These are phyloP conservation scores for Coelinius sp. DNA, from an alignment of 2,888 invertebrate genomes.

Conservation along the genomic window DNA sequence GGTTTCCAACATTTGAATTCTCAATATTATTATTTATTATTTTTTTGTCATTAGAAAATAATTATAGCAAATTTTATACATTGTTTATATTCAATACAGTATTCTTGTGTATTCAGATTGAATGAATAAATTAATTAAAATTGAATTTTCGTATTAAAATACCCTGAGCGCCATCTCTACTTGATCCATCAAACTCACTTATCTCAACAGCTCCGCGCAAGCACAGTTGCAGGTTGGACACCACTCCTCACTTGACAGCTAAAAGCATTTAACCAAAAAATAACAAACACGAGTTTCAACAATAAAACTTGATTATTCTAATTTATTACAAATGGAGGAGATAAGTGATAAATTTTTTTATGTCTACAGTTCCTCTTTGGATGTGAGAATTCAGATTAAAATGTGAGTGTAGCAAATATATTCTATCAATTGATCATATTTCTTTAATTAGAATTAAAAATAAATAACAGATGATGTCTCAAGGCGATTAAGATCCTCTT, in stretches of 20 bases:
- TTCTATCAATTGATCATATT: not conserved
- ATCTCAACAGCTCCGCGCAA: no score
- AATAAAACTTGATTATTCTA: not conserved
- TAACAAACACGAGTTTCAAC: not conserved
- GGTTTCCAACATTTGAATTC: not conserved
- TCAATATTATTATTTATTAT: not conserved
- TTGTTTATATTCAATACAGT: not conserved
- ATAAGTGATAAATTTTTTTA: conserved; percentile 87
- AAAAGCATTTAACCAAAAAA: no score
- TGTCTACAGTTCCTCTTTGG: conserved; percentile 92
- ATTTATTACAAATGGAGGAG: conserved; percentile 75
- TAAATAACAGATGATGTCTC: not conserved
- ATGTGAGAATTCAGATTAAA: conserved; percentile 90
- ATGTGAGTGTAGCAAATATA: conserved; percentile 78
- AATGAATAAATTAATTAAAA: conserved; percentile 16
- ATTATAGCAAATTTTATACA: conserved; percentile 8
- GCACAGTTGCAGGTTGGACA: no score
- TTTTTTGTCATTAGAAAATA: not conserved
- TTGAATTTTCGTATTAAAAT: no score
- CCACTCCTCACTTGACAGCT: no score
- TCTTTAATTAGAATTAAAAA: not conserved
- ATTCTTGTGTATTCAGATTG: conserved; percentile 9
- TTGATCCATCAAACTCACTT: no score
- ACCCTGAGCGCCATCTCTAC: no score
- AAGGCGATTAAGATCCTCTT: not conserved